These are phyloP conservation scores for Andrena cerasifolii DNA, from an alignment of 1,140 invertebrate genomes.

Conservation along the genomic window DNA sequence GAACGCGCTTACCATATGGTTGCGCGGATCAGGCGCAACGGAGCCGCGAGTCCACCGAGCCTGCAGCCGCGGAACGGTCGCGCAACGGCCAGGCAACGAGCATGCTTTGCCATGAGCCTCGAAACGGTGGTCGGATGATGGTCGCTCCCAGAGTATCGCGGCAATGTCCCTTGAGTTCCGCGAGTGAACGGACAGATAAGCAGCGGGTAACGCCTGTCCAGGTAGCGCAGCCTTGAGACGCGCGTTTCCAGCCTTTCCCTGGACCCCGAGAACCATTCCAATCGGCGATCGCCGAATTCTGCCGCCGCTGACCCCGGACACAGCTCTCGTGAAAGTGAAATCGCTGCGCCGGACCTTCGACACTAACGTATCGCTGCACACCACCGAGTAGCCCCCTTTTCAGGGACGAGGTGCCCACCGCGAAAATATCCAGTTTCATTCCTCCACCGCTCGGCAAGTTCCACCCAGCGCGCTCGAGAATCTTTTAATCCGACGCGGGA, in stretches of 20 bases:
- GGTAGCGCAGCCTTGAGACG: slow-evolving; percentile 47
- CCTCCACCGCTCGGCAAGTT: no score
- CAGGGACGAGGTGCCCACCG: background rate
- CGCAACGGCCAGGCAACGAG: no score
- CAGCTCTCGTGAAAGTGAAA: slow-evolving; percentile 55
- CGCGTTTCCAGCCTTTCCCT: slow-evolving; percentile 49
- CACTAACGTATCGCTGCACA: background rate
- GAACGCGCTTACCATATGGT: slow-evolving; percentile 2
- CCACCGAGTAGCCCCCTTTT: background rate
- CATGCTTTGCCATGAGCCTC: no score
- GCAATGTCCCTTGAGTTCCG: slow-evolving; percentile 30
- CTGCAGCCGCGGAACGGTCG: background rate
- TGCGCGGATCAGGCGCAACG: background rate
- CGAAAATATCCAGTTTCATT: no score
- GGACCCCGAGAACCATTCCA: slow-evolving; percentile 34
- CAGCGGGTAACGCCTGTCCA: slow-evolving; percentile 37
- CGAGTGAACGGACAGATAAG: slow-evolving; percentile 54
- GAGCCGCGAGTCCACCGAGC: no score
- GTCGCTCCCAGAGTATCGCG: no score
- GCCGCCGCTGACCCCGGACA: slow-evolving; percentile 18
- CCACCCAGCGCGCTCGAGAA: no score
- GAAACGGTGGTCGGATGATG: no score
- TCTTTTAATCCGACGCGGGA: no score
- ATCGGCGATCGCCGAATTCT: slow-evolving; percentile 55
- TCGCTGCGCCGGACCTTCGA: slow-evolving; percentile 22